phyloP scores from a whole-genome alignment of 2,797 vertebrate genomes.

The Merluccius polli region DNA sequence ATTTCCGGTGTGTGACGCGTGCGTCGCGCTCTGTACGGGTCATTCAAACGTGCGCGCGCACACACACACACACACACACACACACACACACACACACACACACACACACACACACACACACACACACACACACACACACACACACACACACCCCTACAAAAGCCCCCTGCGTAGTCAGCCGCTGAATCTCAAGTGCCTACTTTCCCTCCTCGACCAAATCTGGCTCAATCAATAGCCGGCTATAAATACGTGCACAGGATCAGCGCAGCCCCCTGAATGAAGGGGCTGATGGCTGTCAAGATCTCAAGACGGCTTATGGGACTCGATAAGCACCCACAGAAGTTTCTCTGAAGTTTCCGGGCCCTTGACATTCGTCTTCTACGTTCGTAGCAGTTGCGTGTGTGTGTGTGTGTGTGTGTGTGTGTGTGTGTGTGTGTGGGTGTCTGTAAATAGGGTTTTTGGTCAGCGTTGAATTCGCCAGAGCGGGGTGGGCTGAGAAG shows the following conservation, averaged over 20 bases:
- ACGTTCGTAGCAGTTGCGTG: neutral
- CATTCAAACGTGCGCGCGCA: constrained; percentile 20
- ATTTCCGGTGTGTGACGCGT: neutral
- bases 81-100: neutral
- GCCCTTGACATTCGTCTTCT: neutral
- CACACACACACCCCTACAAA: neutral
- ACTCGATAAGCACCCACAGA: too few relatives aligned
- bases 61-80: neutral
- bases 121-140: neutral
- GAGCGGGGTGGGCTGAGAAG: constrained; percentile 39
- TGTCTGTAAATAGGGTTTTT: constrained; percentile 39
- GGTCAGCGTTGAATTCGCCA: constrained; percentile 46
- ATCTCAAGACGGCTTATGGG: too few relatives aligned
- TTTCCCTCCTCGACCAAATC: constrained; percentile 59
- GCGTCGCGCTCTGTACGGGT: constrained; percentile 10
- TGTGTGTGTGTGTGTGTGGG: constrained; percentile 15
- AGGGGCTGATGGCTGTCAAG: constrained; percentile 53
- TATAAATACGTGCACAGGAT: constrained; percentile 73
- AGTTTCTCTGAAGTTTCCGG: too few relatives aligned
- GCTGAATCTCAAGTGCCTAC: constrained; percentile 54
- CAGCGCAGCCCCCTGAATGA: constrained; percentile 56
- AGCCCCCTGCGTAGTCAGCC: constrained; percentile 24
- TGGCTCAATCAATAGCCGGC: constrained; percentile 62
- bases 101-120: neutral
- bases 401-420: neutral